Percentiles rank a stretch among this genome's conserved stretches.
Evolutionary conservation across 2,797 vertebrate species (phyloP).

Genomic region (Pantherophis vulpinus): DNA sequence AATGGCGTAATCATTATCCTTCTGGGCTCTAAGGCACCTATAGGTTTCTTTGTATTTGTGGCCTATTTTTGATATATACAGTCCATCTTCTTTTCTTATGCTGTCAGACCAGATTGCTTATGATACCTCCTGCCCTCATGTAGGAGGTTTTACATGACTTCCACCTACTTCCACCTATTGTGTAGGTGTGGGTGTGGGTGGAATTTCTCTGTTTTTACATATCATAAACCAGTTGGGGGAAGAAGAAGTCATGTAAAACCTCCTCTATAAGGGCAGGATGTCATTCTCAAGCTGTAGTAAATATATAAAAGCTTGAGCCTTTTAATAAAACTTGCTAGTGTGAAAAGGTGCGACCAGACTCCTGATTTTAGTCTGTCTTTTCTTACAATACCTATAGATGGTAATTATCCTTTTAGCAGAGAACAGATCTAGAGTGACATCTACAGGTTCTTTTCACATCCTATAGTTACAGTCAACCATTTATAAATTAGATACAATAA

Average conservation of each 20-base stretch:
- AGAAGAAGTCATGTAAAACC: neutral
- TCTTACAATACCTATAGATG: neutral
- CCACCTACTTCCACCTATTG: neutral
- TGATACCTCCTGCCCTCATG: neutral
- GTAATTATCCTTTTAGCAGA: neutral
- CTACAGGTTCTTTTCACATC: neutral
- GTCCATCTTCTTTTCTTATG: neutral
- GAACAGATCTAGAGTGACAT: conserved; percentile 4
- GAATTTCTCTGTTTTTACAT: neutral
- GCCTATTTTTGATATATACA: neutral
- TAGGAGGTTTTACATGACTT: neutral
- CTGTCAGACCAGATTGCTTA: neutral
- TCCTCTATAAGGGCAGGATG: neutral
- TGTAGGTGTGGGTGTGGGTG: neutral
- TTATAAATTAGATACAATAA: neutral
- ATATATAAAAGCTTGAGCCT: neutral
- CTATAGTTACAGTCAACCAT: neutral
- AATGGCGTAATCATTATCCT: neutral
- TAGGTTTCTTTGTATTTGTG: neutral
- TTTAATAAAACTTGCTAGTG: neutral
- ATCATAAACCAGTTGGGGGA: neutral
- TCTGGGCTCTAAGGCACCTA: neutral
- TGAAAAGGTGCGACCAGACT: neutral
- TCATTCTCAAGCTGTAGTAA: neutral
- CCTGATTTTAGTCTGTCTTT: neutral